Base-by-base conservation (phyloP, 1,140 invertebrate species). In the Laupala kohalensis region DNA sequence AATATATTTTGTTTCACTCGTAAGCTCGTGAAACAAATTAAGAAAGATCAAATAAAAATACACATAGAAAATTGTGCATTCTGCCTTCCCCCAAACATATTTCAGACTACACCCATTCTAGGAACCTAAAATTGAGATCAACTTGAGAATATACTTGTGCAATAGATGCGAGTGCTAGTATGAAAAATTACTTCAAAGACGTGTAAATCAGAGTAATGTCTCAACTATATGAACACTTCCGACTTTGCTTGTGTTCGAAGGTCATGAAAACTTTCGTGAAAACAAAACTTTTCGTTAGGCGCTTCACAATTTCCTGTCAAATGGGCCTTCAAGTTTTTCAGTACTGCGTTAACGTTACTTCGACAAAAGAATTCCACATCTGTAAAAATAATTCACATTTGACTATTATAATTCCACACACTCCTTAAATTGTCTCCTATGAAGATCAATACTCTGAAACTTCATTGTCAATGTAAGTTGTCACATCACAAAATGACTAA, bases 311-410 rank as follows among this genome's bases (percentile, higher is more conserved):
- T 71, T 68, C 75, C 76, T 66, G 72, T 73, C 12, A 76, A 67
- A 27, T 76, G 76, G 5, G 30, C 69, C 30, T 75, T 74, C 9
- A 76, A 71, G 27, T 75, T 74, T 29, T 73, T 71, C 71, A 76
- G 69, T 25, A 76, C 75, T 19, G 74, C 72, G 63, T 73, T 72
- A 25, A 76, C 76, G 64, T 76, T 76, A 1, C 73, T 69, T 29
- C 75, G 74, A 71, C 76, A 76, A 68, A 75, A 76, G 4, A 73
- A 74, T 69, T 76, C 76, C 5, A 74, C 75, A 72, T 76, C 76
- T 76, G 73, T 29, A 71, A 74, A 3, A 66, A 24, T 37, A n/a
- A n/a, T n/a, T n/a, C n/a, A n/a, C n/a, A n/a, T n/a, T n/a, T n/a
- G n/a, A n/a, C n/a, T n/a, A n/a, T n/a, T n/a, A n/a, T n/a, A n/a